Base-by-base conservation (phyloP, 2,113 vertebrate genomes). In the Aptenodytes forsteri region DNA sequence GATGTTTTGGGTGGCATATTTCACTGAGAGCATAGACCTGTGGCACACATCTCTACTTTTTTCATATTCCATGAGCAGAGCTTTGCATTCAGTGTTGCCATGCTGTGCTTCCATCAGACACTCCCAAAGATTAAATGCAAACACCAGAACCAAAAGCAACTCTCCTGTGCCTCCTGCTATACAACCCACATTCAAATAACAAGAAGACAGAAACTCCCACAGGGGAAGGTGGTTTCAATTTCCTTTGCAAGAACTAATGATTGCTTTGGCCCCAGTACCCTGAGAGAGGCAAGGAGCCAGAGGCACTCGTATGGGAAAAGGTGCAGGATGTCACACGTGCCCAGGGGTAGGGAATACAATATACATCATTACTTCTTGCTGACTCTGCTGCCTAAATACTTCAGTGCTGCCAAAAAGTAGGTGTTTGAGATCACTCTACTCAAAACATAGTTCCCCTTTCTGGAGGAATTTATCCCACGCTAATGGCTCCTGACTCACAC, bases 261-360 rank as follows among this genome's bases (percentile, higher is more conserved):
- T 76, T 96, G 49, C 80, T 97, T 96, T 89, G 94, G 80, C 80
- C 77, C n/a, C 77, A 40, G n/a, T 18, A 56, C 49, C 32, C 47
- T 23, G 12, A 26, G n/a, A 86, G 49, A 65, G 49, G 61, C 20
- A 10, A 69, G 54, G 61, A 76, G 65, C 56, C 80, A 95, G 83
- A 81, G 40, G 44, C 18, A n/a, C 36, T 91, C 84, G 22, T 56
- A 69, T 15, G 47, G 94, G 61, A 84, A 75, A 92, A 89, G 61
- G 61, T 94, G 72, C 61, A 67, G 69, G 83, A 83, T 82, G 86
- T 87, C 52, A 84, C 10, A 0, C 3, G 2, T 69, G 77, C 56
- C 65, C 36, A 38, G 56, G n/a, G 27, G 40, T 52, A 83, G 71
- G 69, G 27, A 78, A 75, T 75, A 40, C 34, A 69, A 55, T 55